Percentiles rank a stretch among this genome's conserved stretches.
Evolutionary conservation across 2,888 invertebrate species (phyloP).

Genomic region (Pterostichus madidus): DNA sequence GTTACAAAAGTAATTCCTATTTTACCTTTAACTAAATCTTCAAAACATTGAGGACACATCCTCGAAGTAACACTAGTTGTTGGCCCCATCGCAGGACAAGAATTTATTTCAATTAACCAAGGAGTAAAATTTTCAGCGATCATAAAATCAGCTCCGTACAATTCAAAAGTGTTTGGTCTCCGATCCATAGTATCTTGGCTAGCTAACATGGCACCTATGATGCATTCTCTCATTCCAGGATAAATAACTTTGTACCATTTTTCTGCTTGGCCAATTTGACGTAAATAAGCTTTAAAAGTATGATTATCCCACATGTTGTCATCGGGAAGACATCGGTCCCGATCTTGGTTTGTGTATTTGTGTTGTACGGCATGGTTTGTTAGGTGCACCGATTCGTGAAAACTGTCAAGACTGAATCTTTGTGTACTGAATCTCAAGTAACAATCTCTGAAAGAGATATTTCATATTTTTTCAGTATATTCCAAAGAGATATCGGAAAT

Average conservation of each 20-base stretch:
- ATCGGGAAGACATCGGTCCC: constrained; percentile 88
- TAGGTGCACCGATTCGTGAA: constrained; percentile 95
- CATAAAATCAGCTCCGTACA: constrained; percentile 98
- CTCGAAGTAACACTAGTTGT: constrained; percentile 93
- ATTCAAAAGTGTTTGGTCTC: constrained; percentile 91
- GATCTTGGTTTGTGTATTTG: constrained; percentile 86
- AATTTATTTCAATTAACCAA: constrained; percentile 97
- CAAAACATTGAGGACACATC: constrained; percentile 91
- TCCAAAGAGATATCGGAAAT: no score
- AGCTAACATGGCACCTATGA: constrained; percentile 90
- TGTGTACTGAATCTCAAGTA: constrained; percentile 96
- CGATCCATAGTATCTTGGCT: constrained; percentile 93
- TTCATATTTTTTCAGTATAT: not conserved
- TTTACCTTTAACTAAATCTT: constrained; percentile 94
- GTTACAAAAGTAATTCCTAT: not conserved
- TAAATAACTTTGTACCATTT: constrained; percentile 92
- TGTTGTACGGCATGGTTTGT: constrained; percentile 97
- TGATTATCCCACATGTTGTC: constrained; percentile 98
- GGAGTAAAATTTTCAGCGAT: constrained; percentile 91
- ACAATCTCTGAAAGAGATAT: constrained; percentile 84
- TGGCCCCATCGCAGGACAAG: constrained; percentile 94
- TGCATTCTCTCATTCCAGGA: constrained; percentile 81
- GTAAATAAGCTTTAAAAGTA: constrained; percentile 84
- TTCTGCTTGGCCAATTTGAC: constrained; percentile 86
- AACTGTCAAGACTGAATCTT: constrained; percentile 90